phyloP scores from a whole-genome alignment of 2,797 vertebrate species.

The Prionace glauca region DNA sequence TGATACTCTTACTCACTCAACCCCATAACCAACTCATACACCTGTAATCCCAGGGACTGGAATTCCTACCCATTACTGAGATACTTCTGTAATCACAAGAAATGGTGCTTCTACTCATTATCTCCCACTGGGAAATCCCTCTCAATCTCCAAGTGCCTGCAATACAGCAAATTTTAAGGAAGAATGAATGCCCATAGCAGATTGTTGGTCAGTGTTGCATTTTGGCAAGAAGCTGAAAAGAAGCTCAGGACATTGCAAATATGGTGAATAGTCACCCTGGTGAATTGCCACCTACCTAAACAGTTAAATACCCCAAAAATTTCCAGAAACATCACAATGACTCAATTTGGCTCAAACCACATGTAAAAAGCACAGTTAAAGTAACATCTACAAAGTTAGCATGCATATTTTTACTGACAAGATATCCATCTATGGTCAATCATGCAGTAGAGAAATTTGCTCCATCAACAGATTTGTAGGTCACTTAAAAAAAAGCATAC shows the following conservation, averaged over 20 bases:
- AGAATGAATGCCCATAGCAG: background rate
- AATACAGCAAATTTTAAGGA: background rate
- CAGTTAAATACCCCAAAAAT: background rate
- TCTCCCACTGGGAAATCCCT: background rate
- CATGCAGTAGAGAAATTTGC: background rate
- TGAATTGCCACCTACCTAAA: background rate
- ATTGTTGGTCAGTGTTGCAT: no score
- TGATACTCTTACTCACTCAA: background rate
- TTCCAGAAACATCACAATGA: background rate
- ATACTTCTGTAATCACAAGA: background rate
- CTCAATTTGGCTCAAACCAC: background rate
- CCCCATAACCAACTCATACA: background rate
- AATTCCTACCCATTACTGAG: background rate
- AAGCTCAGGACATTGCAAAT: background rate
- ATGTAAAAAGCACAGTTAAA: slow-evolving; percentile 6
- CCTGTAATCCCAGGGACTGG: no score
- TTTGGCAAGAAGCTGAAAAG: background rate
- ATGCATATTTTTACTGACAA: background rate
- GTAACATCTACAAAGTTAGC: background rate
- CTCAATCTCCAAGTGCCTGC: background rate
- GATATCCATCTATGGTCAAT: background rate
- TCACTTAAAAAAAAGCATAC: background rate
- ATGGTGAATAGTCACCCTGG: background rate
- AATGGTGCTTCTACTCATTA: no score
- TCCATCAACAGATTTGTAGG: background rate